These are phyloP conservation scores for Saimiri boliviensis DNA, from an alignment of 2,113 vertebrate species.

Conservation along the genomic window DNA sequence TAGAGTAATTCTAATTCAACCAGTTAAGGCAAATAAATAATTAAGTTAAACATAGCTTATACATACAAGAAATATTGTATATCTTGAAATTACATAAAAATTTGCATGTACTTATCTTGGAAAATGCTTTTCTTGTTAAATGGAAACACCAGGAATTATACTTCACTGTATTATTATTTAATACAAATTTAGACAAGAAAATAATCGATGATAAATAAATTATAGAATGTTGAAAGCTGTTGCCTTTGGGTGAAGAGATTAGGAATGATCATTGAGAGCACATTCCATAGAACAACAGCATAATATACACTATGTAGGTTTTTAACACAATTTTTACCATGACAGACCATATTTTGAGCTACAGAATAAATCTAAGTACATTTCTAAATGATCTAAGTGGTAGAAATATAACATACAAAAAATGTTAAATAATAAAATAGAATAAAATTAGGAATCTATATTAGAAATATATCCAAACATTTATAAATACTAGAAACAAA, in stretches of 20 bases:
- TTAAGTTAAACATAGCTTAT: not conserved
- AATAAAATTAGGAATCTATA: not conserved
- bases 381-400: not conserved
- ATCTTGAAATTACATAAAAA: not conserved
- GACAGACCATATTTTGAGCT: not conserved
- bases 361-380: not conserved
- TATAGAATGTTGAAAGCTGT: not conserved
- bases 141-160: not conserved
- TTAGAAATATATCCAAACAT: not conserved
- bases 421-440: not conserved
- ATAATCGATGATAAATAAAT: not conserved
- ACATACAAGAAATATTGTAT: not conserved
- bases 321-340: not conserved
- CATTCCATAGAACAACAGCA: not conserved
- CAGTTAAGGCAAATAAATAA: not conserved
- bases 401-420: not conserved
- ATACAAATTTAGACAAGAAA: not conserved
- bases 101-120: not conserved
- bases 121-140: not conserved
- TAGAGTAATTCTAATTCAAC: not conserved
- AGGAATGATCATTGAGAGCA: not conserved
- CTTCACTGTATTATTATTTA: not conserved
- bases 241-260: not conserved
- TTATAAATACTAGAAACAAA: not conserved
- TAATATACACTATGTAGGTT: not conserved